phyloP scores from a whole-genome alignment of 1,140 invertebrate species.

The Glomeris maerens region DNA sequence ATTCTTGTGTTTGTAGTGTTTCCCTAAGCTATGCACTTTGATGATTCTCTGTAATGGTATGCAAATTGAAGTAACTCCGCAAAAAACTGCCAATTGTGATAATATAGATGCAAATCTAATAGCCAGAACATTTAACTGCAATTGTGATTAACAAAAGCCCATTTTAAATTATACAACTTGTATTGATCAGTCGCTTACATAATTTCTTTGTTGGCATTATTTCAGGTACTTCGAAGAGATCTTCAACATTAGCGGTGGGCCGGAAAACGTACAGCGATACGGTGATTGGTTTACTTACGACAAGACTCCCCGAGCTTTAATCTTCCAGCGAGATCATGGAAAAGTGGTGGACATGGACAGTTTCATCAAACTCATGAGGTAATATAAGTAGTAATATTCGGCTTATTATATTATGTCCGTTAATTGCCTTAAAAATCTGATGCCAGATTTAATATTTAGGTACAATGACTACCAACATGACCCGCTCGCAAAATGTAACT shows the following conservation, averaged over 20 bases:
- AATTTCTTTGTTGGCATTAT: constrained; percentile 2
- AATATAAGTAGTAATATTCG: neutral
- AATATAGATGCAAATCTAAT: too few relatives aligned
- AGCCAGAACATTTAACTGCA: neutral
- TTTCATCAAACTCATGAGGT: constrained; percentile 48
- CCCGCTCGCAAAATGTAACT: constrained; percentile 50
- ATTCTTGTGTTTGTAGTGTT: too few relatives aligned
- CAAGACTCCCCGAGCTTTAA: constrained; percentile 45
- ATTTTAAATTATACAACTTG: too few relatives aligned
- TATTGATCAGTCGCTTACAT: constrained; percentile 4
- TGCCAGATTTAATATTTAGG: constrained; percentile 19
- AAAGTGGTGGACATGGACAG: constrained; percentile 38
- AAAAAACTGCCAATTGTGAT: too few relatives aligned
- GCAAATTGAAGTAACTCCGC: too few relatives aligned
- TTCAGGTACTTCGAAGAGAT: constrained; percentile 44
- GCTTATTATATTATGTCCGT: neutral
- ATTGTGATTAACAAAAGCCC: neutral
- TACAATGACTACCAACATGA: constrained; percentile 60
- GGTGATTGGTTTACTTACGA: constrained; percentile 58
- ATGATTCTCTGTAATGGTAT: too few relatives aligned
- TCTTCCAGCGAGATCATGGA: constrained; percentile 44
- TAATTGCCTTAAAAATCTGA: constrained; percentile 1
- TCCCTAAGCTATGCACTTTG: too few relatives aligned
- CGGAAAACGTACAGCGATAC: constrained; percentile 40
- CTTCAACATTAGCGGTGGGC: constrained; percentile 40